These are phyloP conservation scores for Pardosa pseudoannulata DNA, from an alignment of 2,888 invertebrate genomes.

Conservation along the genomic window DNA sequence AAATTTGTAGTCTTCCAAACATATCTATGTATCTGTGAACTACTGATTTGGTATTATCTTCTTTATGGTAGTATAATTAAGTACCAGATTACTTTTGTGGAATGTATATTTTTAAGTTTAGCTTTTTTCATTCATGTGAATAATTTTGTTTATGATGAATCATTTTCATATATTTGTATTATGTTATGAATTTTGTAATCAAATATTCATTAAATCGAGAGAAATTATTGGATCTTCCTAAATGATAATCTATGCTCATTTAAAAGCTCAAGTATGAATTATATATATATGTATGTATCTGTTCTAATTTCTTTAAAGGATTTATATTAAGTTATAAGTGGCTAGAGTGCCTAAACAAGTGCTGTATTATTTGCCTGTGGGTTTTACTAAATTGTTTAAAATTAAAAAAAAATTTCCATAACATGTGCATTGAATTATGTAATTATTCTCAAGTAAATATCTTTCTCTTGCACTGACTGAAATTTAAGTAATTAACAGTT, in stretches of 20 bases:
- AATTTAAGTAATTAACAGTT: too few relatives aligned
- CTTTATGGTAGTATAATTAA: not conserved
- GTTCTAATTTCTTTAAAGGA: too few relatives aligned
- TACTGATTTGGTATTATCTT: not conserved
- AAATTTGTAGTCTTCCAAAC: not conserved
- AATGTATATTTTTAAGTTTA: too few relatives aligned
- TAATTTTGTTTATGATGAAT: not conserved
- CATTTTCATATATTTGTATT: not conserved
- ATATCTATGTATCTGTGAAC: not conserved
- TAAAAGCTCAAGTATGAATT: constrained; percentile 22
- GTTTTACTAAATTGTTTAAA: not conserved
- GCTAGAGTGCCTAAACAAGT: not conserved
- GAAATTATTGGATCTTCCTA: constrained; percentile 25
- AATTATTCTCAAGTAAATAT: too few relatives aligned
- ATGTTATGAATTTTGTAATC: constrained; percentile 14
- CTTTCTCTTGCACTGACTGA: too few relatives aligned
- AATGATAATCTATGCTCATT: constrained; percentile 33
- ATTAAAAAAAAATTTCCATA: too few relatives aligned
- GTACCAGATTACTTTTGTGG: not conserved
- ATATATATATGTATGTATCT: not conserved
- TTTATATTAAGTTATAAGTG: too few relatives aligned
- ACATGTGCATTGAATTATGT: too few relatives aligned
- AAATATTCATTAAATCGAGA: constrained; percentile 18
- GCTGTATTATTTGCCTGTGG: not conserved
- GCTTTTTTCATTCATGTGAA: not conserved